A percentile compares a stretch with the other conserved stretches of the same genome.
These are phyloP conservation scores for Pagetopsis macropterus DNA, from an alignment of 2,797 vertebrate genomes.

Conservation along the genomic window DNA sequence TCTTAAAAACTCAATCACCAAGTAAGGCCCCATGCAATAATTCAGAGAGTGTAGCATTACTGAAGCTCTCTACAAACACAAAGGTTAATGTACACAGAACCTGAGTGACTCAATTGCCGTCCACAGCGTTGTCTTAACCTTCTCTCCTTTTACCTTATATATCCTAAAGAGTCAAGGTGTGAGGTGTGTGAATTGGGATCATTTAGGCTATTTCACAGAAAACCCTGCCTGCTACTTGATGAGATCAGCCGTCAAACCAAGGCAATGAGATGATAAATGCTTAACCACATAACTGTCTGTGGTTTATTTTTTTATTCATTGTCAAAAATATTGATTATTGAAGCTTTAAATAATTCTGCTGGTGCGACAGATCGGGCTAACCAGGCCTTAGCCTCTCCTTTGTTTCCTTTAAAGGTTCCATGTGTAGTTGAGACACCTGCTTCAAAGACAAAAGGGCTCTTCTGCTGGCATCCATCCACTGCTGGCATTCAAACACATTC, in stretches of 20 bases:
- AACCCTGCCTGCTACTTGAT: not conserved
- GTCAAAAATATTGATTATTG: no score
- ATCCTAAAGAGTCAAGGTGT: not conserved
- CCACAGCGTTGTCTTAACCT: not conserved
- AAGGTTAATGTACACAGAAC: not conserved
- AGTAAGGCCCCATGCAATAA: not conserved
- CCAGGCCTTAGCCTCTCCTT: no score
- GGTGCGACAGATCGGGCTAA: no score
- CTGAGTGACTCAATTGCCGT: not conserved
- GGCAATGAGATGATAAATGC: no score
- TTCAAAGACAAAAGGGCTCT: no score
- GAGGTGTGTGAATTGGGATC: not conserved
- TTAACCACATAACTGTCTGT: not conserved
- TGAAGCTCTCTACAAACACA: not conserved
- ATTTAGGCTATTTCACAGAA: not conserved
- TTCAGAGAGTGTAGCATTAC: not conserved
- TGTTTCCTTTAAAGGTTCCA: no score
- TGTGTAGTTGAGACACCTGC: no score
- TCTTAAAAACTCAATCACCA: conserved; percentile 9
- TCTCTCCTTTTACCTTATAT: not conserved
- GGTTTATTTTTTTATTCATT: not conserved
- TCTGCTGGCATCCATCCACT: no score
- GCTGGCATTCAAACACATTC: no score
- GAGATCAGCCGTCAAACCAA: not conserved
- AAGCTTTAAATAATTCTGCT: no score